phyloP scores from a whole-genome alignment of 2,797 vertebrate genomes.

The Halcyon chelicuti region DNA sequence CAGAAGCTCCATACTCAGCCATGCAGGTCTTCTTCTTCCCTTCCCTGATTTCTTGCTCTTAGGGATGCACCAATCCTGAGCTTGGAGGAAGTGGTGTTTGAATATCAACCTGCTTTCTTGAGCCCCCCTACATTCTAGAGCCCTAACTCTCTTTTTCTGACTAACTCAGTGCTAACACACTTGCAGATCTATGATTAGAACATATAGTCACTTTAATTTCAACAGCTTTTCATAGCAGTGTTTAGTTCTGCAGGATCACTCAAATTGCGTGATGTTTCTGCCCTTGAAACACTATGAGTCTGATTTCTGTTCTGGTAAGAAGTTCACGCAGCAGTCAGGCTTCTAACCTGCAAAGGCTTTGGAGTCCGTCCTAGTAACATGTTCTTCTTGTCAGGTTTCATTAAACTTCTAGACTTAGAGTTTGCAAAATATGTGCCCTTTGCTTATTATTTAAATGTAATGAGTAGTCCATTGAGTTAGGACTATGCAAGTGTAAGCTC shows the following conservation, averaged over 20 bases:
- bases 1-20: no score
- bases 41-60: no score
- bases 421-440: neutral
- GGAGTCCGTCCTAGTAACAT: neutral
- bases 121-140: no score
- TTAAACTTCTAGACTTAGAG: neutral
- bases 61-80: no score
- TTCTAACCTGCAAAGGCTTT: neutral
- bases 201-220: slow-evolving; percentile 49
- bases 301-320: neutral
- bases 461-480: neutral
- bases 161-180: neutral
- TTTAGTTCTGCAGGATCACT: slow-evolving; percentile 61
- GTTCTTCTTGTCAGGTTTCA: neutral
- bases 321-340: neutral
- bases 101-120: no score
- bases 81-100: no score
- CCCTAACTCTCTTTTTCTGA: neutral
- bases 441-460: neutral
- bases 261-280: slow-evolving; percentile 56
- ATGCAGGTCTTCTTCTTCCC: no score
- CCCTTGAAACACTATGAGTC: slow-evolving; percentile 43
- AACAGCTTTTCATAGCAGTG: slow-evolving; percentile 52
- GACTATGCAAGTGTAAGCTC: neutral
- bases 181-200: slow-evolving; percentile 22